Base-by-base conservation (phyloP, 1,140 invertebrate genomes). In the Propsilocerus akamusi region DNA sequence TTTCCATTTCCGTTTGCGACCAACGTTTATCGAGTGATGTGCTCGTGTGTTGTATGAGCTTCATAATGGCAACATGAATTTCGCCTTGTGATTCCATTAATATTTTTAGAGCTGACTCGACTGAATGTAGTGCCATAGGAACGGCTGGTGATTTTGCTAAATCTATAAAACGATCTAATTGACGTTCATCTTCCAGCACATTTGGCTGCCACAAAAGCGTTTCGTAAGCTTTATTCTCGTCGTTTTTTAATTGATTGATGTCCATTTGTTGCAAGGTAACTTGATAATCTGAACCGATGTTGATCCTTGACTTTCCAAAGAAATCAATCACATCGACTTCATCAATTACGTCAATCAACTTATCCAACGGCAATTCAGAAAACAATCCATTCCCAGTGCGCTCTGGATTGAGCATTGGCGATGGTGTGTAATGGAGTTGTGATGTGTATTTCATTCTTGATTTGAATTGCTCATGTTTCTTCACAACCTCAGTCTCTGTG, bases 41-140 rank as follows among this genome's bases (percentile, higher is more conserved):
- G 20, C 81, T 80, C 7, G 77, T 78, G 4, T 75, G 75, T 52
- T 83, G 76, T 49, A 81, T 73, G 55, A 96, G 70, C 54, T 78
- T 78, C 53, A 92, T 65, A 67, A 92, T 86, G 47, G 90, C 90
- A 49, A 91, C 86, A 59, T 86, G 79, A 54, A 94, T 80, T 67
- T 93, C 85, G 52, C 91, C 92, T 52, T 80, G 75, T 58, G 80
- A 83, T 66, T 90, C 77, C 54, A 88, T 80, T 52, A 98, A 69
- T 34, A 95, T 72, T 65, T 96, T 88, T 54, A 97, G 74, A 52
- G 93, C 93, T 61, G 89, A 87, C 68, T 98, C 94, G 59, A 92
- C 88, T 66, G 95, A 94, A 61, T 86, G 80, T 51, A 90, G 91
- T 54, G 86, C 87, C 50, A 88, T 85, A 25, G 86, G 86, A 54